These are phyloP conservation scores for Lamproptera curius DNA, from an alignment of 2,888 invertebrate genomes.

Conservation along the genomic window DNA sequence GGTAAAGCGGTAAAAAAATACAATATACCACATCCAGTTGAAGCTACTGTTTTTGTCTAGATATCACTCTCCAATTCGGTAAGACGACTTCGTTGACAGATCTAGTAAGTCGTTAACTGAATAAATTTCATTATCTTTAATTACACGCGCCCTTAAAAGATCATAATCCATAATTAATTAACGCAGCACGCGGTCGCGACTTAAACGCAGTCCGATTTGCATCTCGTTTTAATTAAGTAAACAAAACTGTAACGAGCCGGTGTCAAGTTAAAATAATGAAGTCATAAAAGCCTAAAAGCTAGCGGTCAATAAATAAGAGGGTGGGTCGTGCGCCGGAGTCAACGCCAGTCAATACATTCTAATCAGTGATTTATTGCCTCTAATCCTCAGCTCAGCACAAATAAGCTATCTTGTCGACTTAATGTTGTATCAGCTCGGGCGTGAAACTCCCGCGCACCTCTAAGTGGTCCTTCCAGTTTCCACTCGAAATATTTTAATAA, in stretches of 20 bases:
- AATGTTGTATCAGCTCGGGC: conserved; percentile 77
- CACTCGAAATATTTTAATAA: conserved; percentile 79
- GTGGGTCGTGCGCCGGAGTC: conserved; percentile 60
- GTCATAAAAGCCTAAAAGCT: conserved; percentile 61
- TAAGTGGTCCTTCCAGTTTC: conserved; percentile 79
- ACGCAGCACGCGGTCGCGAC: conserved; percentile 29
- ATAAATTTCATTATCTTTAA: conserved; percentile 25
- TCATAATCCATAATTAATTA: conserved; percentile 43
- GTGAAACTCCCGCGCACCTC: conserved; percentile 78
- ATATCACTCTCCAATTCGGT: conserved; percentile 7
- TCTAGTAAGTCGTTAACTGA: conserved; percentile 5
- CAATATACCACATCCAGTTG: conserved; percentile 15
- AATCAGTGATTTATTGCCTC: conserved; percentile 78
- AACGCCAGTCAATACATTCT: conserved; percentile 77
- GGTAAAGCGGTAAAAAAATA: conserved; percentile 8
- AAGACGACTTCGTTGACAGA: conserved; percentile 9
- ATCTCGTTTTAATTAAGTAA: conserved; percentile 55
- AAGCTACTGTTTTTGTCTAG: conserved; percentile 6
- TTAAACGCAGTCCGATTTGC: conserved; percentile 34
- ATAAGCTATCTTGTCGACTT: conserved; percentile 79
- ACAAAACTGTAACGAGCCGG: conserved; percentile 47
- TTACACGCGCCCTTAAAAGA: conserved; percentile 24
- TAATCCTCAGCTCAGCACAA: conserved; percentile 77
- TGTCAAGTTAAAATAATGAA: conserved; percentile 43
- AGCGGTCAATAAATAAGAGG: conserved; percentile 61